Conservation (phyloP, 2,113 vertebrate species). For the Sula dactylatra region DNA sequence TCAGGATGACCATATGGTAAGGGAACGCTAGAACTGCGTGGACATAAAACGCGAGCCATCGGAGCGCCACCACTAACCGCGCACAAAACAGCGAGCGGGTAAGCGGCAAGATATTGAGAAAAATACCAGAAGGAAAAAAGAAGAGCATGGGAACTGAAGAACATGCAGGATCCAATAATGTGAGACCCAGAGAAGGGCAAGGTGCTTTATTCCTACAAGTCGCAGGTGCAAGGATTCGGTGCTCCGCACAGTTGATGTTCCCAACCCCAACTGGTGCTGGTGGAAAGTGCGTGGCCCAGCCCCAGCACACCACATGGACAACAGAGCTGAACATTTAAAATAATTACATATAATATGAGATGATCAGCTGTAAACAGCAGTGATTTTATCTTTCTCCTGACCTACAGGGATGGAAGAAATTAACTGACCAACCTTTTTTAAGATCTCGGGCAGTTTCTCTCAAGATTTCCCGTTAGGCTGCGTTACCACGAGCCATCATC, state of each 20-base stretch:
- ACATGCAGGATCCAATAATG: neutral
- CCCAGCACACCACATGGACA: neutral
- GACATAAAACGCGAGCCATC: conserved; percentile 71
- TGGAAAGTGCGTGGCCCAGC: accelerated
- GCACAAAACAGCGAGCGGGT: neutral
- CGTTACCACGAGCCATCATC: conserved; percentile 5
- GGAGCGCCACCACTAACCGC: conserved; percentile 33
- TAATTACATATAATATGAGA: neutral
- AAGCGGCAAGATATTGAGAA: conserved; percentile 6
- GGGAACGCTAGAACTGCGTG: conserved; percentile 71
- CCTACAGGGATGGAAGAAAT: neutral
- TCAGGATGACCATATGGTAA: conserved; percentile 83
- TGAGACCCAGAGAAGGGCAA: neutral
- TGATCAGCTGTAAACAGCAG: neutral
- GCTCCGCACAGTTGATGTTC: accelerated
- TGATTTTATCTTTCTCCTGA: neutral
- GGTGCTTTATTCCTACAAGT: neutral
- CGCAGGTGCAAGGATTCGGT: accelerated
- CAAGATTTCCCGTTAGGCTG: neutral
- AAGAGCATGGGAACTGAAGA: neutral
- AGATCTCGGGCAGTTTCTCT: neutral
- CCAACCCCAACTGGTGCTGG: accelerated
- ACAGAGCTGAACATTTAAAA: neutral
- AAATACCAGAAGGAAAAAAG: conserved; percentile 47
- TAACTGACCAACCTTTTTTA: conserved; percentile 1